Evolutionary conservation across 2,797 vertebrate species (phyloP), one percentile per base, ranked within the genome.

Genomic region (Oreochromis grahami): DNA sequence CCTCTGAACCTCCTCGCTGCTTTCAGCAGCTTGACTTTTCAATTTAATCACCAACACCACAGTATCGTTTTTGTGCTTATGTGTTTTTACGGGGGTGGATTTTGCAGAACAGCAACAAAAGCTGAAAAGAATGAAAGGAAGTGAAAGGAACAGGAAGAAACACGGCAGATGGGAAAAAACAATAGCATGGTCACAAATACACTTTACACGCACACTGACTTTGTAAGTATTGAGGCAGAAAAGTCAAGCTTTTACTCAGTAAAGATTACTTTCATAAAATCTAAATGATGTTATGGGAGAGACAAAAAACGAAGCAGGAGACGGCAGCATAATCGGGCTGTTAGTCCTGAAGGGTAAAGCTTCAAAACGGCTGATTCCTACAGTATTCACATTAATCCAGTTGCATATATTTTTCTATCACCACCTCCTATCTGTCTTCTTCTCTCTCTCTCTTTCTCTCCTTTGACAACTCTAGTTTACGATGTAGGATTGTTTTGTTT

Each of bases 121-220:
- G 45, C 81, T 77, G 29, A 53, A 68, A 76, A 63, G 83, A 70
- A 82, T 50, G 68, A 77, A 78, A 80, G 84, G 88, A 86, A 87
- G 38, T 76, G 36, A 76, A 80, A 79, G 50, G 12, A 85, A 86
- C 85, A 89, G 85, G 85, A 92, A 85, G 83, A 86, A 82, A 87
- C 58, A 68, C 55, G 52, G 60, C 6, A 38, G 13, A 80, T 3
- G 72, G n/a, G 72, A 80, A 80, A 63, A 78, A 82, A 86, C 68
- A 83, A 76, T 26, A 63, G 43, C 0, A 48, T 74, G 68, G 43
- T 74, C 43, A 74, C 15, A 74, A 50, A 48, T 32, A 50, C 68
- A 50, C 43, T 50, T 13, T 72, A 12, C 4, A 45, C 1, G 4
- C 43, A 26, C 2, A 11, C 41, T 72, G 68, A 50, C 43, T 72